phyloP scores from a whole-genome alignment of 2,888 invertebrate genomes.

The Sarcophaga variegata region DNA sequence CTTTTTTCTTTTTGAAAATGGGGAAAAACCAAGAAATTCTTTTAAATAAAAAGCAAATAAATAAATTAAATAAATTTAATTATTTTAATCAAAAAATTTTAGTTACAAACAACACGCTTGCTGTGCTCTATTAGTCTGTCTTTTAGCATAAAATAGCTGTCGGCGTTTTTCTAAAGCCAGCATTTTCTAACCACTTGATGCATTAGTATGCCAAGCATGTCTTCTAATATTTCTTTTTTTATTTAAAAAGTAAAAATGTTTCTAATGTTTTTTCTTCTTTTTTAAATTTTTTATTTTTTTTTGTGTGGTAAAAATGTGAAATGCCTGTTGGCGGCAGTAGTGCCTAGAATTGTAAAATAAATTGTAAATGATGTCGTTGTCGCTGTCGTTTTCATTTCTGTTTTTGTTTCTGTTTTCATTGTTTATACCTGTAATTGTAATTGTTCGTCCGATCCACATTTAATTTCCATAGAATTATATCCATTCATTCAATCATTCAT shows the following conservation, averaged over 20 bases:
- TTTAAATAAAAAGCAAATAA: neutral
- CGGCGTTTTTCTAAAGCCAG: neutral
- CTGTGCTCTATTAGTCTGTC: neutral
- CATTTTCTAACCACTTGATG: neutral
- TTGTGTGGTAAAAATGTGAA: too few species aligned
- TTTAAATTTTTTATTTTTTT: neutral
- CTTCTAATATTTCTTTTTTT: neutral
- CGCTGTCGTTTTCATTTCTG: too few species aligned
- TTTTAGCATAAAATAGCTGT: neutral
- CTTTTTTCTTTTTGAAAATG: neutral
- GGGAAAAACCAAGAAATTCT: neutral
- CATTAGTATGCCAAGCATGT: neutral
- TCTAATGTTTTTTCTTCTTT: neutral
- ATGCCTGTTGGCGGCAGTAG: too few species aligned
- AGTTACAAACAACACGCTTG: neutral
- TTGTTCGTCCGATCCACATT: slow-evolving; percentile 50
- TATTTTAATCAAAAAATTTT: neutral
- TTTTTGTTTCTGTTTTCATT: too few species aligned
- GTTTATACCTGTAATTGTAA: too few species aligned
- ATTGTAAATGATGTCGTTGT: too few species aligned
- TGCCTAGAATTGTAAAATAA: too few species aligned
- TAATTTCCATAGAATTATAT: slow-evolving; percentile 49
- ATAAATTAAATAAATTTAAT: slow-evolving; percentile 1
- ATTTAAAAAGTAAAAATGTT: neutral
- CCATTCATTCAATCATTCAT: neutral